Base-by-base conservation (phyloP, 2,888 invertebrate genomes). In the Deilephila elpenor region DNA sequence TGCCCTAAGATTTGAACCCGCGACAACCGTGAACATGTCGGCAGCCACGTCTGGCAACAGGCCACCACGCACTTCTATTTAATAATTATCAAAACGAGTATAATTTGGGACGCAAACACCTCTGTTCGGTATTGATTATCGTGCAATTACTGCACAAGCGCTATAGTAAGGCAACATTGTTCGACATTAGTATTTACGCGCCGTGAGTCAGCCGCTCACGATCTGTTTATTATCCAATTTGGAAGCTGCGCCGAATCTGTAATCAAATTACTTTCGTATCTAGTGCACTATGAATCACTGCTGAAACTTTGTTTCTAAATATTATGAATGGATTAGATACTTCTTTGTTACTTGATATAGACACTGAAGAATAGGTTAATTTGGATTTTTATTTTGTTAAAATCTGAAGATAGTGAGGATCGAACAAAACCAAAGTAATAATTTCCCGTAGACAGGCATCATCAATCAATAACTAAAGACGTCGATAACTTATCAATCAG, bases 161-260 rank as follows among this genome's bases (percentile, higher is more conserved):
- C 14, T 20, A 51, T 51, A 44, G n/a, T 17, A 25, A 6, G 14
- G 25, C 25, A 25, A 29, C 56, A 19, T 25, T 25, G 25, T 20
- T 51, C 25, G 20, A 64, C 20, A 37, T 20, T 14, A 56, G 56
- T 56, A n/a, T 56, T 56, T 44, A 44, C 44, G 44, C 37, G 14
- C 6, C 67, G 67, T 67, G 67, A 67, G 25, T 67, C 67, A 51
- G 67, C 44, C 19, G 67, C 51, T 44, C 67, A 51, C 67, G 67
- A 67, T 67, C 51, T 51, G 67, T 67, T 44, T 51, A 67, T 51
- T 67, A 67, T 51, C 44, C 67, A 25, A 51, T 67, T 67, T 67
- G 44, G 25, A 67, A 2, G 67, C 67, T 51, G 44, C 67, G 67
- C 51, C 67, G 14, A 67, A 67, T 67, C 67, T 51, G 62, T 62